Evolutionary conservation across 2,888 invertebrate species (phyloP).

Genomic region (Dinocampus coccinellae): DNA sequence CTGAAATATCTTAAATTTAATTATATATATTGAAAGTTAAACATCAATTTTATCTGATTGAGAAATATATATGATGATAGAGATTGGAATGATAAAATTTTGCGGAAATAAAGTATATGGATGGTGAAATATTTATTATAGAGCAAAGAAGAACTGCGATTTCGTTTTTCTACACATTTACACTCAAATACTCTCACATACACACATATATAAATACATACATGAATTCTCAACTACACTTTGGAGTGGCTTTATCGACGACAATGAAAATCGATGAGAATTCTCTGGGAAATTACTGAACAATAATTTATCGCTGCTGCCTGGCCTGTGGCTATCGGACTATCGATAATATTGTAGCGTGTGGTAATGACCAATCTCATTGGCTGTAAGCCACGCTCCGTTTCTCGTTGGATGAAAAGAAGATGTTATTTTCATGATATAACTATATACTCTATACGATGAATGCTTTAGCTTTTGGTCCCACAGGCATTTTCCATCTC

Average conservation of each 20-base stretch:
- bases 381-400: slow-evolving; percentile 1
- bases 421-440: not conserved
- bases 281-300: slow-evolving; percentile 27
- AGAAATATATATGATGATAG: not conserved
- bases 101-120: too few relatives aligned
- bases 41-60: not conserved
- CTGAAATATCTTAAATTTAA: not conserved
- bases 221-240: not conserved
- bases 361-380: slow-evolving; percentile 28
- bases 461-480: not conserved
- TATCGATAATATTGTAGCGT: slow-evolving; percentile 26
- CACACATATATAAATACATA: not conserved
- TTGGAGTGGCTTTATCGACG: slow-evolving; percentile 27
- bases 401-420: slow-evolving; percentile 3
- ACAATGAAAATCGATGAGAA: slow-evolving; percentile 33
- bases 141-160: not conserved
- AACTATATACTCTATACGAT: not conserved
- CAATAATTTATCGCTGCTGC: slow-evolving; percentile 24
- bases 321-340: slow-evolving; percentile 3
- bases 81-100: not conserved
- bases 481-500: not conserved
- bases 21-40: not conserved
- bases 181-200: not conserved
- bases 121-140: not conserved
- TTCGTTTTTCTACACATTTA: not conserved